Evolutionary conservation across 2,888 invertebrate genomes (phyloP), one percentile per base, ranked within the genome.

Genomic region (Clanis bilineata): DNA sequence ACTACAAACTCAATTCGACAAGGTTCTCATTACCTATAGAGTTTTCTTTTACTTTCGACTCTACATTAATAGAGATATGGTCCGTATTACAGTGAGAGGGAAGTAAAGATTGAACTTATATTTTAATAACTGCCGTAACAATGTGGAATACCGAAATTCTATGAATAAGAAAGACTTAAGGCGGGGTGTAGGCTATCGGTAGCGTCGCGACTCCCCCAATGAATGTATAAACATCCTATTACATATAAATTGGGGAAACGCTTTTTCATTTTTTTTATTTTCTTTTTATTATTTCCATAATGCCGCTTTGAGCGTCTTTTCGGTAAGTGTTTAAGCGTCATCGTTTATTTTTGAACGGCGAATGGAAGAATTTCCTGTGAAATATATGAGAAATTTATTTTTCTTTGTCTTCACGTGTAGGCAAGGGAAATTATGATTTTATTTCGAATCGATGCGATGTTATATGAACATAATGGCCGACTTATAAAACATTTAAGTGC

Each of bases 151-250:
- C 65, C 66, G 60, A 75, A 76, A 72, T 76, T 76, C 75, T 72
- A 77, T 79, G 79, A 78, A 78, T 79, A 79, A 73, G 71, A 76
- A 76, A 72, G 72, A 70, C 67, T 74, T 71, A 58, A 64, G 58
- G 47, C n/a, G 23, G 28, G 23, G 32, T 15, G 47, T 22, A 47
- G 23, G 25, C 25, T 25, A 18, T 41, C 41, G 56, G 56, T 23
- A 25, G 39, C 55, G 55, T 10, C 39, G 23, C 56, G 39, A 18
- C 21, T 32, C 56, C 41, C 22, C 43, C 39, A 56, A 28, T 41
- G 56, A 41, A 43, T 56, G 23, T 43, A 56, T 56, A 56, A 56
- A 56, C 25, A 41, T 56, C 15, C 41, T 56, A 25, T 43, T 57
- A 43, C 41, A 57, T 25, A 28, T 57, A 57, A 57, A 57, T 57